Percentiles rank a stretch among this genome's conserved stretches.
Conservation (phyloP, 2,113 vertebrate species). For the Paramormyrops kingsleyae region DNA sequence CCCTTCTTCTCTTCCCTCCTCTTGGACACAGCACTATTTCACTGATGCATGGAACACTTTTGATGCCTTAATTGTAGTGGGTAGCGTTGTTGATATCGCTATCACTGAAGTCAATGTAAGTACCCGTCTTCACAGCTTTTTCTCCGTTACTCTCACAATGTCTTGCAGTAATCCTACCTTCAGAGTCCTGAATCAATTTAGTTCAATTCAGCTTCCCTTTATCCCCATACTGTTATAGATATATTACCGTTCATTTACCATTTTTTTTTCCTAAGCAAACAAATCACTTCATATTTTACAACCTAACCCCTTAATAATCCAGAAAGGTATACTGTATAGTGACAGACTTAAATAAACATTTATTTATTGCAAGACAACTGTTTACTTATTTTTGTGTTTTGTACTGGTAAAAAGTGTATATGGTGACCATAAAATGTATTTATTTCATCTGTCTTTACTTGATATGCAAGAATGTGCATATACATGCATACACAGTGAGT, state of each 20-base stretch:
- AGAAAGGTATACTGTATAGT: background rate
- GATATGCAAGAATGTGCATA: background rate
- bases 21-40: constrained; percentile 90
- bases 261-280: background rate
- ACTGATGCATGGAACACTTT: constrained; percentile 99
- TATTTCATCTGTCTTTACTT: background rate
- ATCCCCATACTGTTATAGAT: background rate
- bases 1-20: constrained; percentile 17
- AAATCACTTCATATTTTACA: background rate
- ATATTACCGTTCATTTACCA: background rate
- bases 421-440: background rate
- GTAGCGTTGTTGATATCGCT: constrained; percentile 99
- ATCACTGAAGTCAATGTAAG: constrained; percentile 99
- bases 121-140: constrained; percentile 47
- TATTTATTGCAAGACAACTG: constrained; percentile 7
- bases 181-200: background rate
- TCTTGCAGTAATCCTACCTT: constrained; percentile 29
- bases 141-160: constrained; percentile 11
- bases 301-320: background rate
- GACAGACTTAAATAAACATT: background rate
- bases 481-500: background rate
- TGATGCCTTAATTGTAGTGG: constrained; percentile 99
- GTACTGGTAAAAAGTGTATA: background rate
- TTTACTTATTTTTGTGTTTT: background rate
- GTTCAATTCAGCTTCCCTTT: background rate